These are phyloP conservation scores for Hirundichthys speculiger DNA, from an alignment of 2,113 vertebrate genomes.

Conservation along the genomic window DNA sequence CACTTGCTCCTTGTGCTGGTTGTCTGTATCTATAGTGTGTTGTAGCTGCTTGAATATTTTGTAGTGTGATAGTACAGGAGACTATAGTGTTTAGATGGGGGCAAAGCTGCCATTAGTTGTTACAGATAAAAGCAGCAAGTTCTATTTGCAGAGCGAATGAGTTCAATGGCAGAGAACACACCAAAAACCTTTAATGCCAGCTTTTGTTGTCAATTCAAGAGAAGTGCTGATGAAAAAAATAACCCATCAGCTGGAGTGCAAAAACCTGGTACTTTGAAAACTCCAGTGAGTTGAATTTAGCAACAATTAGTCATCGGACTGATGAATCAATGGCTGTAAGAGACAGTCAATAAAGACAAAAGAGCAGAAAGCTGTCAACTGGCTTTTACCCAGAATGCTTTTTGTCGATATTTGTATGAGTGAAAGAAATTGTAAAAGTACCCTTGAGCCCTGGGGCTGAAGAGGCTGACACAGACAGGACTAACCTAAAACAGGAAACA, in stretches of 20 bases:
- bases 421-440: not conserved
- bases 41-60: too few species aligned
- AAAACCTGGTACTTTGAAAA: slow-evolving; percentile 2
- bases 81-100: too few species aligned
- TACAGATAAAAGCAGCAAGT: too few species aligned
- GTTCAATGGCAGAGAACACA: too few species aligned
- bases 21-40: too few species aligned
- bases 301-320: slow-evolving; percentile 20
- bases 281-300: not conserved
- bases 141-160: too few species aligned
- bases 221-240: slow-evolving; percentile 10
- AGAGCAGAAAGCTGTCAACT: slow-evolving; percentile 17
- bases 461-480: slow-evolving; percentile 33
- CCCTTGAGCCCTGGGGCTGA: slow-evolving; percentile 6
- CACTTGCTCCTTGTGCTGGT: too few species aligned
- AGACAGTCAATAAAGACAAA: slow-evolving; percentile 21
- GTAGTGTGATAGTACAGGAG: too few species aligned
- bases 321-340: slow-evolving; percentile 3
- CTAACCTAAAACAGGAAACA: slow-evolving; percentile 28
- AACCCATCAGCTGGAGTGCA: not conserved
- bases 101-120: too few species aligned
- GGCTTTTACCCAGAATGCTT: not conserved
- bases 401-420: not conserved
- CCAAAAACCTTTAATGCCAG: not conserved
- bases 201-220: slow-evolving; percentile 10